Evolutionary conservation across 1,140 invertebrate species (phyloP).

Genomic region (Drosophila bocki): DNA sequence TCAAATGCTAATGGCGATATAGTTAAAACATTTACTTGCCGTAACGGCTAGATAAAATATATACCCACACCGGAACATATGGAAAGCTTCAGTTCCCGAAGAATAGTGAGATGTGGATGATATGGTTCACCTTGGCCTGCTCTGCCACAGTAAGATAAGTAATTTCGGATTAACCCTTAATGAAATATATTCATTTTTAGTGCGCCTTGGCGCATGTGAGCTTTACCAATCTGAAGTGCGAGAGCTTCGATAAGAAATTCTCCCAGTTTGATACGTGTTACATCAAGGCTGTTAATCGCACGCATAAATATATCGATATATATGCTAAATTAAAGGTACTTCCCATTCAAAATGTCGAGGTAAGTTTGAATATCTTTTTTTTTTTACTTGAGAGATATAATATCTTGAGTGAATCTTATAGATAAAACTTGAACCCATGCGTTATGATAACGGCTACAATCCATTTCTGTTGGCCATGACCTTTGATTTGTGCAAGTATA

Average conservation of each 20-base stretch:
- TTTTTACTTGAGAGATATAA: too few species aligned
- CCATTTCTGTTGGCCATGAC: conserved; percentile 23
- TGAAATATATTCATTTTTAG: not conserved
- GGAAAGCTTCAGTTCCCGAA: not conserved
- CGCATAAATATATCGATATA: conserved; percentile 46
- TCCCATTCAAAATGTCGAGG: conserved; percentile 25
- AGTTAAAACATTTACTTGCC: not conserved
- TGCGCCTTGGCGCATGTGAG: conserved; percentile 4
- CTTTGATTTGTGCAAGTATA: conserved; percentile 26
- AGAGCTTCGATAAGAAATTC: conserved; percentile 6
- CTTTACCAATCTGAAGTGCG: conserved; percentile 45
- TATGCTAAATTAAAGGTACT: not conserved
- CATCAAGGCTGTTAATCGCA: conserved; percentile 54
- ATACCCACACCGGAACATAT: not conserved
- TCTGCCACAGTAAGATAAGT: not conserved
- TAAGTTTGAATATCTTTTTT: not conserved
- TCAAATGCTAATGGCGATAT: not conserved
- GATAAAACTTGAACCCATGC: conserved; percentile 12
- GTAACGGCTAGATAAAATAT: not conserved
- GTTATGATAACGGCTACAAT: conserved; percentile 24
- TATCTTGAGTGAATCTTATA: not conserved
- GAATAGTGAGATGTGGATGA: conserved; percentile 11
- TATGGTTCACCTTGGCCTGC: not conserved
- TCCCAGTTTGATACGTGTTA: conserved; percentile 18
- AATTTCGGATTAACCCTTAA: not conserved